Evolutionary conservation across 2,113 vertebrate species (phyloP), one percentile per base, ranked within the genome.

Genomic region (Bubo bubo): DNA sequence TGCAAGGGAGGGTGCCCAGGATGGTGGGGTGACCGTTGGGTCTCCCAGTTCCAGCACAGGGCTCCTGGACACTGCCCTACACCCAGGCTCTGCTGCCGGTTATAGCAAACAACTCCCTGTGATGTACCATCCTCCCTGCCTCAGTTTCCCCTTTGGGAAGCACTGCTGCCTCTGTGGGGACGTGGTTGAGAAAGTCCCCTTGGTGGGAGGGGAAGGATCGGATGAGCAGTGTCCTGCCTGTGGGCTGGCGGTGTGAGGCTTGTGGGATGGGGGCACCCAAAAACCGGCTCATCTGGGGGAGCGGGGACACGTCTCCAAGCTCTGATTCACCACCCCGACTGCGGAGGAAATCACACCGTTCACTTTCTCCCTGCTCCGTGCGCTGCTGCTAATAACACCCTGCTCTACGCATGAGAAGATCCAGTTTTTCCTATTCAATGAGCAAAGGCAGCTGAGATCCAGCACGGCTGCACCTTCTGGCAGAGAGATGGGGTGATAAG

Each of bases 391-490:
- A 18, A 6, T 35, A 50, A 32, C 58, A 59, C 13, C 14, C 34
- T 1, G 0, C 67, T 58, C 17, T 9, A 8, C 8, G 28, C 6
- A 9, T 59, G 75, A 60, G 68, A 66, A 86, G 55, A 85, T 90
- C 72, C 63, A 28, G 47, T 1, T 92, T 83, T 93, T 80, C 88
- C 63, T 73, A 21, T 58, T 16, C 0, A 0, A 8, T 62, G 79
- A 64, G 43, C 1, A 8, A 81, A 81, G 34, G 60, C 1, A 6
- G 10, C 22, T 52, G 14, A 0, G 12, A 49, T 91, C 60, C 62
- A 49, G 53, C 87, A 10, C 0, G 0, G 58, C 66, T 90, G 43
- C 27, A n/a, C 50, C n/a, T 83, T 14, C 7, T 0, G 0, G 63
- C 37, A 72, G 37, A 30, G 79, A 71, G 41, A 55, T 92, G 72